Base-by-base conservation (phyloP, 1,140 invertebrate genomes). In the Drosophila yakuba region DNA sequence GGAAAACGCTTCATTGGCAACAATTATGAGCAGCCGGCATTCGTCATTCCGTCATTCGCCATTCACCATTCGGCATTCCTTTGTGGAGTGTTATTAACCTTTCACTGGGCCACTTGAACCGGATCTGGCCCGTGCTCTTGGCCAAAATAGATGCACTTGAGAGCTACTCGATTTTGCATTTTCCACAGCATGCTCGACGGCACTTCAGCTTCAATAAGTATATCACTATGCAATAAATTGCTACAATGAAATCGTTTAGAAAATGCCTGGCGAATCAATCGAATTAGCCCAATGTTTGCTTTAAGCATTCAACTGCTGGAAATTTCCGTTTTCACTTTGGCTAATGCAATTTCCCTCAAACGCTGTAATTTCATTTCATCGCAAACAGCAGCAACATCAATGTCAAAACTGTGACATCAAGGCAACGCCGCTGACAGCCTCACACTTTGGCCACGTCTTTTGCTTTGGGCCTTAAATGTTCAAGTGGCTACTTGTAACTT, bases 41-140 rank as follows among this genome's bases (percentile, higher is more conserved):
- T 66, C 60, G 52, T 71, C 59, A 63, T 86, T 78, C 41, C 12
- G 52, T 71, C 62, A 63, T 86, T 78, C 41, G 4, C 11, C 38
- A n/a, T 86, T 78, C 41, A 1, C 11, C 38, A n/a, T n/a, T 7
- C 41, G 64, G 71, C 66, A 63, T 86, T 78, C 68, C 63, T 75
- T 83, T 82, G 82, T 83, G 41, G 50, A 89, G 80, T 89, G 84
- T 90, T 84, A 68, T 88, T 88, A 88, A 88, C 84, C 84, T 88
- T 88, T 88, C 85, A 80, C 32, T 68, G 61, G 68, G 68, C 79
- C 84, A 88, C 84, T 88, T 78, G 84, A 88, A 52, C 45, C 61
- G 51, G 23, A 74, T 50, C 28, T 17, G 44, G 45, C 11, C 38
- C 36, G 36, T 72, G 68, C 68, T 71, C 66, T 71, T 72, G 47